Evolutionary conservation across 1,140 invertebrate genomes (phyloP), one percentile per base, ranked within the genome.

Genomic region (Acromyrmex heyeri): DNA sequence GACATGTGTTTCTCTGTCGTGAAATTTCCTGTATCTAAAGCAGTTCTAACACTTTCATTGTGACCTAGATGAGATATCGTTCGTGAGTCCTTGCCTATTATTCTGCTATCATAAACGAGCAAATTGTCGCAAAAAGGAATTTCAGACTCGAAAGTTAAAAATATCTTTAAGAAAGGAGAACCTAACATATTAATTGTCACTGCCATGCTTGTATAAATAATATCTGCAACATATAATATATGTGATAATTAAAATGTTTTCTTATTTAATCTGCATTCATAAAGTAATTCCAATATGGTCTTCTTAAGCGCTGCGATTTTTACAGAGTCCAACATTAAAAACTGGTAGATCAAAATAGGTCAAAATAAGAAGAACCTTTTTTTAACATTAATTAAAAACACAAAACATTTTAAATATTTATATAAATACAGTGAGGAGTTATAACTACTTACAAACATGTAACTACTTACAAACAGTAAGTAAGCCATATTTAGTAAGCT

Each of bases 1-100:
- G 30, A 1, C 50, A 8, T 18, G 44, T 72, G 59, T 81, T 59
- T 27, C 48, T n/a, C 6, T 48, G 7, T 12, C 4, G 1, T 64
- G 30, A 87, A 67, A 59, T 87, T 88, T 82, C 24, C 53, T 59
- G 7, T 24, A 27, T 16, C 21, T 16, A 62, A 38, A 24, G 27
- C 50, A 50, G 16, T 10, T 14, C 10, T 14, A 14, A 50, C 27
- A 50, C 14, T 78, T 78, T 62, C 16, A 64, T 75, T 62, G 6
- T 64, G 8, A 21, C 27, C 30, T 0, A 14, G 12, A 64, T 38
- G 14, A 57, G n/a, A 55, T 14, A 30, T 8, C 8, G 14, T 81
- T 55, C 16, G 7, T n/a, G 48, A 55, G 55, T 81, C 5, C 16
- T 77, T 24, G 12, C 10, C 10, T 21, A 78, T 64, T 65, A 65